phyloP scores from a whole-genome alignment of 2,888 invertebrate genomes.

The Polietes domitor region DNA sequence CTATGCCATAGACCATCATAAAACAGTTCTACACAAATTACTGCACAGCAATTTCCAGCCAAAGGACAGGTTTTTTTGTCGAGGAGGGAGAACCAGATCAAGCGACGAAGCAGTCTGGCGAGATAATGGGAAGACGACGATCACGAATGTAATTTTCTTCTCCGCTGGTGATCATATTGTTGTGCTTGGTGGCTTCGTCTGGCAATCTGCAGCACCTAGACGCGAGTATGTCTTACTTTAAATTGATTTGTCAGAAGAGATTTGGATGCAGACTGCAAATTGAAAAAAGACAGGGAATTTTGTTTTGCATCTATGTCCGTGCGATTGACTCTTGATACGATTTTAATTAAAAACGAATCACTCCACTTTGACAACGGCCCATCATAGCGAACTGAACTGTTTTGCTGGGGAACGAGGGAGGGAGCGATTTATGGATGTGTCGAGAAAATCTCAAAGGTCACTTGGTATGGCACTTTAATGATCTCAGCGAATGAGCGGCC shows the following conservation, averaged over 20 bases:
- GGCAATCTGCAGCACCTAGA: not conserved
- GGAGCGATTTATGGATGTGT: conserved; percentile 28
- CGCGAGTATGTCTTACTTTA: conserved; percentile 44
- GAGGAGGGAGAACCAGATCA: not conserved
- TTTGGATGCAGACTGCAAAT: not conserved
- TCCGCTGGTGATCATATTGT: conserved; percentile 65
- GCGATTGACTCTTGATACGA: conserved; percentile 1
- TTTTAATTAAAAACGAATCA: conserved; percentile 20
- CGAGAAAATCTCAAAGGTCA: conserved; percentile 52
- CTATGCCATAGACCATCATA: conserved; percentile 2
- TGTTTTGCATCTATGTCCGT: not conserved
- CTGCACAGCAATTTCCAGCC: not conserved
- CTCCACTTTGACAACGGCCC: not conserved
- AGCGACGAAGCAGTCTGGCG: not conserved
- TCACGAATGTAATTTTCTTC: conserved; percentile 66
- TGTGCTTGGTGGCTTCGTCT: conserved; percentile 14
- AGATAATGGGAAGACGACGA: conserved; percentile 18
- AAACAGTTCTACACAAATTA: not conserved
- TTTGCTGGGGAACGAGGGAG: not conserved
- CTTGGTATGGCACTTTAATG: conserved; percentile 46
- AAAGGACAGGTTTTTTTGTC: conserved; percentile 10
- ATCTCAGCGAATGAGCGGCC: conserved; percentile 43
- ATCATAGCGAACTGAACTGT: not conserved
- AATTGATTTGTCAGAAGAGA: conserved; percentile 63
- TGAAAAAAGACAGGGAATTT: not conserved